These are phyloP conservation scores for Rosalia funebris DNA, from an alignment of 2,888 invertebrate species.

Conservation along the genomic window DNA sequence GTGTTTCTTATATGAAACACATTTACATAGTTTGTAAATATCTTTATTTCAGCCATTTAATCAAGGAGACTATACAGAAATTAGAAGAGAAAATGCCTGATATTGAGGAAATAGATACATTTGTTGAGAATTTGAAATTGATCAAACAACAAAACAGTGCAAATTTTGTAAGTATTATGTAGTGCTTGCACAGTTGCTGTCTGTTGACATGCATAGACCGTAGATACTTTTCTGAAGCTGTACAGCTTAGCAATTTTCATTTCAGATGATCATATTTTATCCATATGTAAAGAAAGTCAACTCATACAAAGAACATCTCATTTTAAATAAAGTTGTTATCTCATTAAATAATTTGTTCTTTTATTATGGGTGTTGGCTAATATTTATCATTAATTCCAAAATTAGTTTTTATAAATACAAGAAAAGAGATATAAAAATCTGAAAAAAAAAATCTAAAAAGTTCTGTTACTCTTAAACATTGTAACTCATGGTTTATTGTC, in stretches of 20 bases:
- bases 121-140: slow-evolving; percentile 54
- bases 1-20: no score
- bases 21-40: no score
- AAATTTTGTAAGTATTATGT: slow-evolving; percentile 31
- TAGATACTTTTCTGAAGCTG: no score
- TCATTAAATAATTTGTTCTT: background rate
- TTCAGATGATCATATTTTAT: background rate
- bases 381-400: no score
- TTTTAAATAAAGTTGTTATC: background rate
- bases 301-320: background rate
- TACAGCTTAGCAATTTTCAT: background rate
- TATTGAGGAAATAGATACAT: slow-evolving; percentile 65
- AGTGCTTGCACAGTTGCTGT: no score
- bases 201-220: no score
- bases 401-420: no score
- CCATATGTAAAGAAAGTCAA: background rate
- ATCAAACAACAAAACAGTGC: slow-evolving; percentile 18
- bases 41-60: slow-evolving; percentile 32
- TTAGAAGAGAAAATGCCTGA: slow-evolving; percentile 65
- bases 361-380: no score
- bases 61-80: slow-evolving; percentile 61
- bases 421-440: no score
- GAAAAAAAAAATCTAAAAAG: no score
- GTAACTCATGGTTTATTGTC: no score
- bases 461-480: no score